phyloP scores from a whole-genome alignment of 2,797 vertebrate genomes.

The Echiichthys vipera region DNA sequence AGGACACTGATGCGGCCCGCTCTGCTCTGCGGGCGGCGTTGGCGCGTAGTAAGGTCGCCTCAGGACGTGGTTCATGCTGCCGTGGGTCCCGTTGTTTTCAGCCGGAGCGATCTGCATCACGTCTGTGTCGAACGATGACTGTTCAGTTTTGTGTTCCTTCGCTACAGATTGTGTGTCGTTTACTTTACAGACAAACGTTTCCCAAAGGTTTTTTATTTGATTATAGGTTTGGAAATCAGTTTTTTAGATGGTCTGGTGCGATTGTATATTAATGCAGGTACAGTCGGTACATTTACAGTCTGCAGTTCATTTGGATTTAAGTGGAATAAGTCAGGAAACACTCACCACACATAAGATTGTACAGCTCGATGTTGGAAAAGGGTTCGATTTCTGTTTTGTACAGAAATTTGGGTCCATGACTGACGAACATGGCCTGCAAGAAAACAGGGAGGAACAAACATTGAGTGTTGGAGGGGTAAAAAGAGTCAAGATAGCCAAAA shows the following conservation, averaged over 20 bases:
- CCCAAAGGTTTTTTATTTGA: not conserved
- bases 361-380: conserved; percentile 84
- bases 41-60: conserved; percentile 66
- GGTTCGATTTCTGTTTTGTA: conserved; percentile 73
- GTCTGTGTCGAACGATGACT: conserved; percentile 58
- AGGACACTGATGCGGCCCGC: conserved; percentile 47
- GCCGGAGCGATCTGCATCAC: conserved; percentile 79
- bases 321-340: not conserved
- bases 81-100: conserved; percentile 85
- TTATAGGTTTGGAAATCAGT: not conserved
- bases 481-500: not conserved
- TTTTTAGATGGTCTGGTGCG: not conserved
- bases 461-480: not conserved
- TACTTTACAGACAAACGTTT: not conserved
- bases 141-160: not conserved
- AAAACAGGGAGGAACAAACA: not conserved
- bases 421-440: conserved; percentile 83
- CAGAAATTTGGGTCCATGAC: conserved; percentile 83
- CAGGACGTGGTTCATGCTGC: conserved; percentile 86
- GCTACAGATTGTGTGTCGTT: not conserved
- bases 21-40: conserved; percentile 66
- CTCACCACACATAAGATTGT: conserved; percentile 88
- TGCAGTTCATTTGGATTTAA: not conserved
- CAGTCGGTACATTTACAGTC: not conserved
- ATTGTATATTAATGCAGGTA: not conserved